These are phyloP conservation scores for Notamacropus eugenii DNA, from an alignment of 2,797 vertebrate species.

Conservation along the genomic window DNA sequence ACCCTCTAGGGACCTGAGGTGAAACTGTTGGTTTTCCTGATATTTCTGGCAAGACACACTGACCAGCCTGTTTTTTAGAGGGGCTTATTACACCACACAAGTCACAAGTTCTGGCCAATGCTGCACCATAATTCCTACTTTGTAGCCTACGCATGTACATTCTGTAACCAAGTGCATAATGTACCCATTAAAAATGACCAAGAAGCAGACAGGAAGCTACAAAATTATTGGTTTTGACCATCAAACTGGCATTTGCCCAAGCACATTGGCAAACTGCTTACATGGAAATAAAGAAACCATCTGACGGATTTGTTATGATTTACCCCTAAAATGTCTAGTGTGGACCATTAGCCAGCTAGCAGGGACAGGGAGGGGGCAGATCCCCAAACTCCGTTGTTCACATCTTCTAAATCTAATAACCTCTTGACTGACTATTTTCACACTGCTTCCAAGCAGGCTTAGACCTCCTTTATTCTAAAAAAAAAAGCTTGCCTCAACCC, in stretches of 20 bases:
- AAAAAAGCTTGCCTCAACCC: neutral
- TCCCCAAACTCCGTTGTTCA: neutral
- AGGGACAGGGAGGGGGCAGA: neutral
- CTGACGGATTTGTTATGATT: neutral
- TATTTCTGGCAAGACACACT: slow-evolving; percentile 47
- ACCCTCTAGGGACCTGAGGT: neutral
- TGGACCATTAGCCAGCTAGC: slow-evolving; percentile 25
- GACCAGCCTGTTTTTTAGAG: slow-evolving; percentile 37
- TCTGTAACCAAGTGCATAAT: slow-evolving; percentile 9
- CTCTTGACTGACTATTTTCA: neutral
- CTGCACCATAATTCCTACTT: slow-evolving; percentile 18
- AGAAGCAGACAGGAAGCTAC: slow-evolving; percentile 20
- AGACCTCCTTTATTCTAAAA: neutral
- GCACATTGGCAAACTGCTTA: slow-evolving; percentile 11
- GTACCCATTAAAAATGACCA: neutral
- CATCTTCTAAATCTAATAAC: slow-evolving; percentile 21
- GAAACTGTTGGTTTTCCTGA: neutral
- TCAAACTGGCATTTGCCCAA: slow-evolving; percentile 28
- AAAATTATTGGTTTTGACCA: slow-evolving; percentile 51
- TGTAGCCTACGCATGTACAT: neutral
- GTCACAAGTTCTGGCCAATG: slow-evolving; percentile 10
- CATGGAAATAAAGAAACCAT: slow-evolving; percentile 24
- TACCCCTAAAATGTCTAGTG: slow-evolving; percentile 28
- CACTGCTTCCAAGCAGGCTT: neutral
- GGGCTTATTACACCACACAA: slow-evolving; percentile 26